Evolutionary conservation across 2,113 vertebrate species (phyloP), one percentile per base, ranked within the genome.

Genomic region (Callipepla californica): DNA sequence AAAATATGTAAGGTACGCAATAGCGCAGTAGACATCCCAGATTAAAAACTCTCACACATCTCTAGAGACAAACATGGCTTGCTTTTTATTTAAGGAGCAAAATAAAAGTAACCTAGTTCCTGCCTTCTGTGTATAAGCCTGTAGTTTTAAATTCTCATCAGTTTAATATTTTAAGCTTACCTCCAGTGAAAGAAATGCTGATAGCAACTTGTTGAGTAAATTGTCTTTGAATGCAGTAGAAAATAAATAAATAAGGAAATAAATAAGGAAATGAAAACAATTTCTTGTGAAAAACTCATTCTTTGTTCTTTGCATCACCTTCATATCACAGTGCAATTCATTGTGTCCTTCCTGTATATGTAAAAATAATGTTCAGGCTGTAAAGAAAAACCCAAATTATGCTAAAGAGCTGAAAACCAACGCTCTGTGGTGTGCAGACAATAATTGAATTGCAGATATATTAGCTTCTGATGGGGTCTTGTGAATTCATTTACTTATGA

Each of bases 401-500:
- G 74, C 48, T 95, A 90, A 96, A 62, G 77, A 92, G n/a, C 19
- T 72, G 66, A 58, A 87, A 74, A 94, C 83, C 14, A 45, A 47
- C 3, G 12, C 30, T 13, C 61, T 86, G 15, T 48, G 61, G 51
- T 59, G 44, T 8, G 34, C 62, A 50, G 77, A 87, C 89, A 84
- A 51, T 65, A 88, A 67, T 87, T 57, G 86, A 84, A 87, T 50
- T 77, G 67, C 53, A 89, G 50, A 62, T 69, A 6, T 62, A 76
- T 86, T 96, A 84, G 55, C 61, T 86, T 96, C 62, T 85, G 82
- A 92, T 97, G 61, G 62, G 79, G 93, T 73, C 93, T 92, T 91
- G 38, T 94, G 90, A 96, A 90, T 61, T 32, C 53, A 53, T 67
- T 7, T 75, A 51, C 94, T 96, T 75, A 63, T 40, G 10, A 62